A percentile compares a stretch with the other conserved stretches of the same genome.
These are phyloP conservation scores for Suillia variegata DNA, from an alignment of 2,888 invertebrate genomes.

Conservation along the genomic window DNA sequence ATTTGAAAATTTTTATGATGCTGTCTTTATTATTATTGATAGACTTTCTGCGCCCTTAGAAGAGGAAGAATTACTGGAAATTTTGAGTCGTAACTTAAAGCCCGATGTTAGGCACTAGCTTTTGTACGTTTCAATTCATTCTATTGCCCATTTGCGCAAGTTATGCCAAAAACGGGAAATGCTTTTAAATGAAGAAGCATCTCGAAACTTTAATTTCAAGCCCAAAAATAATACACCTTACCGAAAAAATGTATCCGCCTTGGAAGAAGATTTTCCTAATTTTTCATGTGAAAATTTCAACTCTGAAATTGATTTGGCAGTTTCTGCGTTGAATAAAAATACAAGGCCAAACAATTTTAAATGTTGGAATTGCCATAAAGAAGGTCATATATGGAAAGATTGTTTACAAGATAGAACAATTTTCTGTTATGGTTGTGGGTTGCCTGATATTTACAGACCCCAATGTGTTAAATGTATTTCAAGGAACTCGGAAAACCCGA, in stretches of 20 bases:
- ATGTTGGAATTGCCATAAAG: conserved; percentile 1
- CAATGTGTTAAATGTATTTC: conserved; percentile 10
- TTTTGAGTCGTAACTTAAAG: not conserved
- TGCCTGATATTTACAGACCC: conserved; percentile 7
- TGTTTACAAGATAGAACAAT: conserved; percentile 9
- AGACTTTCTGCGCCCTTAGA: not conserved
- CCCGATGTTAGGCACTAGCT: not conserved
- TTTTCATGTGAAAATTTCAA: not conserved
- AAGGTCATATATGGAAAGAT: conserved; percentile 11
- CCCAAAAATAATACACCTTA: not conserved
- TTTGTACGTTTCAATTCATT: not conserved
- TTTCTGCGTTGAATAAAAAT: not conserved
- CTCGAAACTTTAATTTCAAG: not conserved
- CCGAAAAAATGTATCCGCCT: too few relatives aligned
- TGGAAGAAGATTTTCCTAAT: not conserved
- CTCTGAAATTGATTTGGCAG: not conserved
- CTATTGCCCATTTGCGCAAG: not conserved
- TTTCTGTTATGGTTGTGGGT: conserved; percentile 19
- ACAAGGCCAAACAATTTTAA: conserved; percentile 2
- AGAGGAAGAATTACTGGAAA: not conserved
- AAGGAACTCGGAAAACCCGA: conserved; percentile 4
- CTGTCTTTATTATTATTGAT: not conserved
- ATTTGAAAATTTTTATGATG: not conserved
- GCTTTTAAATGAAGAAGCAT: conserved; percentile 10
- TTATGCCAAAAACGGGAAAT: not conserved